Evolutionary conservation across 2,797 vertebrate genomes (phyloP), one percentile per base, ranked within the genome.

Genomic region (Acanthurus tractus): DNA sequence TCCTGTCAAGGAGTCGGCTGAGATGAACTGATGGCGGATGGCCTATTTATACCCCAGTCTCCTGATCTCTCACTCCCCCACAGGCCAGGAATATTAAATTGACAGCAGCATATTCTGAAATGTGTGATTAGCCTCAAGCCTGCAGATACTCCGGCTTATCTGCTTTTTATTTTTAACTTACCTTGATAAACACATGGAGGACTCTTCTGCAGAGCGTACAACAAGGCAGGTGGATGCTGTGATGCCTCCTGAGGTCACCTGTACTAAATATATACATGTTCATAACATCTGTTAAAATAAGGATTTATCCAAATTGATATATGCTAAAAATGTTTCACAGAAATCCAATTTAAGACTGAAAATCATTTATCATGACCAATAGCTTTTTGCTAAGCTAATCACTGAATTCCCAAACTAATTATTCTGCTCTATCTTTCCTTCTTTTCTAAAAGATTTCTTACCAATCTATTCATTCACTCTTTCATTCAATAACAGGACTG

Each of bases 91-190:
- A 88, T 90, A 92, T 92, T 92, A 83, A 90, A 88, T 78, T 92
- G 91, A 93, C 92, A 93, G 90, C 87, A 93, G 88, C 92, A 91
- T 92, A 92, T 93, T 93, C 84, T 82, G 84, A 85, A 82, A 86
- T 84, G 83, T 91, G 87, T 77, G 88, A 90, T 36, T 36, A 82
- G 75, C 90, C 79, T 13, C 1, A 2, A 80, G 84, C 75, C 54
- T 18, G 68, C 62, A 73, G 59, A 83, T 36, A 62, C 81, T 67
- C 49, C 2, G 25, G 56, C 38, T 59, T 50, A 63, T 84, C 72
- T 48, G 50, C 75, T 79, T 66, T 81, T 77, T 90, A 68, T 81
- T 87, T 85, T 80, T 48, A 56, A 49, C 63, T 63, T 66, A 89
- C 86, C 86, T 89, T 83, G 74, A 79, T 76, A 64, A 78, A 74